Evolutionary conservation across 2,888 invertebrate genomes (phyloP).

Genomic region (Gasteruption jaculator): DNA sequence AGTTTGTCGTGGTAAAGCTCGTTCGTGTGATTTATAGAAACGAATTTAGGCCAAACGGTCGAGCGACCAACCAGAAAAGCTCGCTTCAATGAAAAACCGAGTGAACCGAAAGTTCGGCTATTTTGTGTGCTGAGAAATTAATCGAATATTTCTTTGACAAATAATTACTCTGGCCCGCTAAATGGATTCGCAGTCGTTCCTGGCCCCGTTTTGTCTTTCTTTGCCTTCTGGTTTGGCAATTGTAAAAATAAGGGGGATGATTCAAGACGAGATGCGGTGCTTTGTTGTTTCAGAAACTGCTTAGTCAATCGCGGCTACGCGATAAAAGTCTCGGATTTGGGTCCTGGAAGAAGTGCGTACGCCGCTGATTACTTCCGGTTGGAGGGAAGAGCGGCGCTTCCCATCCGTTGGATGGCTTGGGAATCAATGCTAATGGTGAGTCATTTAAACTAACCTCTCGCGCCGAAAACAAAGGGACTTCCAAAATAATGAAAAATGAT

Average conservation of each 20-base stretch:
- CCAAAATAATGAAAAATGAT: not conserved
- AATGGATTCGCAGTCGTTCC: no score
- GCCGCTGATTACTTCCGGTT: constrained; percentile 74
- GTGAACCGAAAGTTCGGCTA: no score
- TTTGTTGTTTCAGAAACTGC: constrained; percentile 69
- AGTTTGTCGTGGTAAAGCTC: no score
- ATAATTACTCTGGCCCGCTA: no score
- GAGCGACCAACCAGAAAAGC: constrained; percentile 9
- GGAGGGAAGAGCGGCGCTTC: constrained; percentile 67
- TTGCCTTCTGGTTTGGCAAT: no score
- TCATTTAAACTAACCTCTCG: no score
- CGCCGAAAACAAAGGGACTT: constrained; percentile 7
- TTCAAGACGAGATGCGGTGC: no score
- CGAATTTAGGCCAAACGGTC: constrained; percentile 25
- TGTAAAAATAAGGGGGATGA: no score
- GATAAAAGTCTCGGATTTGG: constrained; percentile 73
- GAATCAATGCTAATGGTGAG: constrained; percentile 73
- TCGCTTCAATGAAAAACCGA: no score
- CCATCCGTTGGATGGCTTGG: constrained; percentile 87
- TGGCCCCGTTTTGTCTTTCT: no score
- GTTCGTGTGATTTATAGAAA: constrained; percentile 40
- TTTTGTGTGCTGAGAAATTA: no score
- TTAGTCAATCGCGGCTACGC: constrained; percentile 71
- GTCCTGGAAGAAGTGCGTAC: constrained; percentile 68
- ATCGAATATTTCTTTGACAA: no score